Conservation (phyloP, 1,140 invertebrate genomes). For the Meloidogyne hapla region DNA sequence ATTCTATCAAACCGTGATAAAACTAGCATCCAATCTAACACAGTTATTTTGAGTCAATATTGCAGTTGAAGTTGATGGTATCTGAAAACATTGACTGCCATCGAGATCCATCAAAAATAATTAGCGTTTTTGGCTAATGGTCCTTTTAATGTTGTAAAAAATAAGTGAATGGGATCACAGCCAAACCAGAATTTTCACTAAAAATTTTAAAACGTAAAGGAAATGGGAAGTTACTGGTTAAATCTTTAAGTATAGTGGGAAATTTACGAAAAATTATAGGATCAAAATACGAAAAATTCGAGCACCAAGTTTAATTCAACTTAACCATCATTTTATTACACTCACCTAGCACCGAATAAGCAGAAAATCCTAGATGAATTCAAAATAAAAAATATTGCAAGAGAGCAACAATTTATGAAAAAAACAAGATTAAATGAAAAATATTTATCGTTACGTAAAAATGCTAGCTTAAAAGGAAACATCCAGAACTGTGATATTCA, state of each 20-base stretch:
- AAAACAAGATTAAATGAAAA: background rate
- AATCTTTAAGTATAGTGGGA: no score
- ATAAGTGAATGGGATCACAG: background rate
- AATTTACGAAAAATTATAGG: no score
- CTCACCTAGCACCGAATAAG: background rate
- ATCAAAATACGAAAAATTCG: no score
- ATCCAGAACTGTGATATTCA: background rate
- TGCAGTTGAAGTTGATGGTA: constrained; percentile 12
- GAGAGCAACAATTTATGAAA: background rate
- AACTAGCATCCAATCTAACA: constrained; percentile 9
- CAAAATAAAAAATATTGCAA: constrained; percentile 4
- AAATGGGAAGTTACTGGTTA: no score
- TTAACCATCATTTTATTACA: no score
- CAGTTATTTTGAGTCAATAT: background rate
- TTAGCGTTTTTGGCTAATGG: background rate
- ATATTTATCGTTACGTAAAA: background rate
- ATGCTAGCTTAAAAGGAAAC: background rate
- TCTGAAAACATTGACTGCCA: background rate
- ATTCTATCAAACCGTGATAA: constrained; percentile 13
- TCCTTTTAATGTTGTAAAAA: background rate
- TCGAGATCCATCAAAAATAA: constrained; percentile 20
- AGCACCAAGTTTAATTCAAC: no score
- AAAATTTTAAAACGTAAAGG: background rate
- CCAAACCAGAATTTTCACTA: background rate
- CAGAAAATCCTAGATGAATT: background rate